Conservation (phyloP, 2,888 invertebrate species). For the Yponomeuta evonymella region DNA sequence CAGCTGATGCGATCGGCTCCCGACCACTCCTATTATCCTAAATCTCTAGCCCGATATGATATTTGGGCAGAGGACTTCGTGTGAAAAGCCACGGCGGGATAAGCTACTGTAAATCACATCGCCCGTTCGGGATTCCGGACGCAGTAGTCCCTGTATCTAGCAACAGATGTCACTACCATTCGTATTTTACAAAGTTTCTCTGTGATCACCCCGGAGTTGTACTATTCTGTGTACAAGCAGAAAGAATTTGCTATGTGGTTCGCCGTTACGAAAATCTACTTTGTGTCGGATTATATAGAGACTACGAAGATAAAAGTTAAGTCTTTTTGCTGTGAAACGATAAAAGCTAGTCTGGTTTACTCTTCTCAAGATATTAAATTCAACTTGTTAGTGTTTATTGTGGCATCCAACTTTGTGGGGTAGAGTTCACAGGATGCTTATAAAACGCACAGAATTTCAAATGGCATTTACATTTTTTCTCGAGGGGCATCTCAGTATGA, state of each 20-base stretch:
- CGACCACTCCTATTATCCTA: slow-evolving; percentile 12
- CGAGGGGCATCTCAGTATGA: slow-evolving; percentile 65
- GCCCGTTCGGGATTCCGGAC: background rate
- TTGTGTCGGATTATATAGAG: slow-evolving; percentile 11
- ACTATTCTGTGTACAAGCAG: background rate
- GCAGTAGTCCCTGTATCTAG: background rate
- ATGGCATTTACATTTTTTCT: slow-evolving; percentile 70
- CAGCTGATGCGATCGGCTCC: slow-evolving; percentile 52
- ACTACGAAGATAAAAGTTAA: slow-evolving; percentile 13
- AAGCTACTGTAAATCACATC: background rate
- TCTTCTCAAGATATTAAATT: slow-evolving; percentile 15
- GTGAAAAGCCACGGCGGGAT: background rate
- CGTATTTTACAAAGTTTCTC: background rate
- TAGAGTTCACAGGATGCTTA: slow-evolving; percentile 32
- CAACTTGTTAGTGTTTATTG: slow-evolving; percentile 15
- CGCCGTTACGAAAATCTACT: slow-evolving; percentile 8
- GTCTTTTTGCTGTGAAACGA: slow-evolving; percentile 12
- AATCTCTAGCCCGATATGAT: slow-evolving; percentile 10
- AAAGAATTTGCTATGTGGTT: slow-evolving; percentile 8
- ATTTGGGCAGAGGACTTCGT: slow-evolving; percentile 3
- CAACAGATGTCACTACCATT: background rate
- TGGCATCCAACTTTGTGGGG: slow-evolving; percentile 15
- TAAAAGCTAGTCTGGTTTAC: slow-evolving; percentile 13
- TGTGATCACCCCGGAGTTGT: background rate
- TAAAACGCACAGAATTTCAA: slow-evolving; percentile 71